Base-by-base conservation (phyloP, 1,140 invertebrate species). In the Oreohelix idahoensis region DNA sequence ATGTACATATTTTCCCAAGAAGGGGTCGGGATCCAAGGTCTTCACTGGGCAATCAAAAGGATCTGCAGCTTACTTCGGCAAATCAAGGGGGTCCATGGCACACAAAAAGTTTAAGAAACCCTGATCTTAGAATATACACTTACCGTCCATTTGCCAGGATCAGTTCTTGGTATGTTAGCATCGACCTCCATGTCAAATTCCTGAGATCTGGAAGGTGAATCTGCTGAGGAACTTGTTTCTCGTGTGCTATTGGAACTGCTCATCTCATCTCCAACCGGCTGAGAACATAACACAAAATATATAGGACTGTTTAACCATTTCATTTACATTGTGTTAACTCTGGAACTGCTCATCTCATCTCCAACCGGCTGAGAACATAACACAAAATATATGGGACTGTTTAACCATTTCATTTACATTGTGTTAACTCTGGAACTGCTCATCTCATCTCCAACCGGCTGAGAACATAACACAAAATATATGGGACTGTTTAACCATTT, bases 131-230 rank as follows among this genome's bases (percentile, higher is more conserved):
- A 45, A 45, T 45, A 23, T 11, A 20, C 32, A 89, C 94, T 93
- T 93, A 96, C 95, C 87, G 93, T 96, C 96, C 96, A 96, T 90
- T 96, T 96, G 11, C 95, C 92, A 26, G 95, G 95, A 92, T 96
- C 95, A n/a, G 95, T 91, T 88, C 94, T 94, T 23, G 94, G 93
- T 15, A 74, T 74, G 51, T 75, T 75, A 8, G 2, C 49, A 66
- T 86, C 87, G 35, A 83, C 83, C 38, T 88, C 85, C 85, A 88
- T 84, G 32, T 88, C 85, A 53, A 87, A 83, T 36, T 89, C 87
- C 36, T 69, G 87, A 88, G 85, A 94, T 91, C 69, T 84, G 8
- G 85, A 66, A 0, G 89, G 89, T 35, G 89, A 86, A 36, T 88
- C 86, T 10, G 86, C 83, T 20, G 89, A 87, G 5, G 89, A 89